These are phyloP conservation scores for Phania funesta DNA, from an alignment of 2,888 invertebrate species.

Conservation along the genomic window DNA sequence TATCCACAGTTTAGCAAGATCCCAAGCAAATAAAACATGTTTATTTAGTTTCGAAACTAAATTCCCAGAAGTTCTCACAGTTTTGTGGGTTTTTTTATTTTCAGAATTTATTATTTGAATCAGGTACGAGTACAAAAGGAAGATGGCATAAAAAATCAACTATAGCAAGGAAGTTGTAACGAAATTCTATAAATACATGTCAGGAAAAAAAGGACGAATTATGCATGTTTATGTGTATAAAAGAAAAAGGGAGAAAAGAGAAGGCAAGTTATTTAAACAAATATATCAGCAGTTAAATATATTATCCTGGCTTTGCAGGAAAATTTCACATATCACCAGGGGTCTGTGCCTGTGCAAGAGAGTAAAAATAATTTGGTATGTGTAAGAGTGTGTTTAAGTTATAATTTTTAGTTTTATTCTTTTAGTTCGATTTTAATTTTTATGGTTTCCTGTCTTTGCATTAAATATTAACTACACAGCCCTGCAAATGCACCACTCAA, in stretches of 20 bases:
- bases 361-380: not conserved
- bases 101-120: conserved; percentile 34
- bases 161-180: conserved; percentile 51
- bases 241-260: not conserved
- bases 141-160: conserved; percentile 17
- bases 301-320: conserved; percentile 53
- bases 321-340: conserved; percentile 13
- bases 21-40: conserved; percentile 9
- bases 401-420: conserved; percentile 23
- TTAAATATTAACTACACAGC: conserved; percentile 1
- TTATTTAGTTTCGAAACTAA: conserved; percentile 43
- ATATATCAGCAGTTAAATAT: conserved; percentile 60
- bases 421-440: conserved; percentile 72
- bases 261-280: conserved; percentile 22
- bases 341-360: conserved; percentile 38
- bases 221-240: not conserved
- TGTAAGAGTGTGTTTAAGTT: conserved; percentile 11
- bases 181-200: conserved; percentile 39
- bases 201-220: conserved; percentile 4
- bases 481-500: no score
- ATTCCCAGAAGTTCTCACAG: conserved; percentile 60
- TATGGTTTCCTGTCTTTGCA: conserved; percentile 77
- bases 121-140: conserved; percentile 48
- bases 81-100: conserved; percentile 21
- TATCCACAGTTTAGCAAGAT: conserved; percentile 19